Evolutionary conservation across 2,797 vertebrate genomes (phyloP).

Genomic region (Anabacerthia variegaticeps): DNA sequence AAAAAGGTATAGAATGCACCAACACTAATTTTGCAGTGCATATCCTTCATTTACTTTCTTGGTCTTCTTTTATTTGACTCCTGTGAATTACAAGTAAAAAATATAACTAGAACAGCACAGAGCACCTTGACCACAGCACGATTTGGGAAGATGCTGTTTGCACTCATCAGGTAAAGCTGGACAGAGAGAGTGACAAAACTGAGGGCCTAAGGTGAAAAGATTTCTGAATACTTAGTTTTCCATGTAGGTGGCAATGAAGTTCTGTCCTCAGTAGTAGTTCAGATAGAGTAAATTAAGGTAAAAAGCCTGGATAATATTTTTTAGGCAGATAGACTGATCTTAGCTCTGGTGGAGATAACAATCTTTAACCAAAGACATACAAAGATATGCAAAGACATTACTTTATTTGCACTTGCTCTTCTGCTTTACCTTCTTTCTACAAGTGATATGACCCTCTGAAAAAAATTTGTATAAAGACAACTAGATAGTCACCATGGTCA

Average conservation of each 20-base stretch:
- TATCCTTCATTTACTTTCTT: not conserved
- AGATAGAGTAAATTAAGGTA: not conserved
- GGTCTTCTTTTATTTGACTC: not conserved
- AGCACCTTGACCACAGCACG: accelerated
- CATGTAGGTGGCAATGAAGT: not conserved
- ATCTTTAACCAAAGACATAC: not conserved
- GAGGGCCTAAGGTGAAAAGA: not conserved
- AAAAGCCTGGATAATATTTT: not conserved
- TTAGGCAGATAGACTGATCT: not conserved
- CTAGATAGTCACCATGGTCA: not conserved
- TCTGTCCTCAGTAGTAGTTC: not conserved
- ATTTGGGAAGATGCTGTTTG: not conserved
- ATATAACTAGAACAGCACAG: not conserved
- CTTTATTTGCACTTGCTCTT: not conserved
- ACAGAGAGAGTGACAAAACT: not conserved
- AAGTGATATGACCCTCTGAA: not conserved
- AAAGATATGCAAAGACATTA: not conserved
- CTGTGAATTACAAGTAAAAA: not conserved
- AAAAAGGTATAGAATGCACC: not conserved
- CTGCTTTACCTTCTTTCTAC: not conserved
- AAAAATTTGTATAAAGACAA: not conserved
- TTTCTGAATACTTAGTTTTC: not conserved
- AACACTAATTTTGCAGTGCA: not conserved
- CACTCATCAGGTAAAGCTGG: not conserved
- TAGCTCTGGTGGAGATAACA: not conserved